Conservation (phyloP, 2,888 invertebrate species). For the Idaea biselata region DNA sequence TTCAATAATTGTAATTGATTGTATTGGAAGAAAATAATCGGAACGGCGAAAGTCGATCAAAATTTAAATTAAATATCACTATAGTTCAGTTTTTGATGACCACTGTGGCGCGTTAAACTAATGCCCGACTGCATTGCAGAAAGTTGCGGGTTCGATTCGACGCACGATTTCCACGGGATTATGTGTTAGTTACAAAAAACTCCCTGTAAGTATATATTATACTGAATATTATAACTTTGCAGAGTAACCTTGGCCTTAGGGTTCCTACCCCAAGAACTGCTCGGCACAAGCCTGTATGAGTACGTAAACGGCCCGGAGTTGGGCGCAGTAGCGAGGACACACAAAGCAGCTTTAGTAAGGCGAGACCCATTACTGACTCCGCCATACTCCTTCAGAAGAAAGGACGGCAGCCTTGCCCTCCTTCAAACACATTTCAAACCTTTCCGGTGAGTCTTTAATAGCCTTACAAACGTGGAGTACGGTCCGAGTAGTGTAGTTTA, state of each 20-base stretch:
- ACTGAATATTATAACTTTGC: conserved; percentile 31
- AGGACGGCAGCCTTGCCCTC: conserved; percentile 86
- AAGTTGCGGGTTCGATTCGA: too few relatives aligned
- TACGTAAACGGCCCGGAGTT: conserved; percentile 93
- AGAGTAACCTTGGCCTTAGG: conserved; percentile 94
- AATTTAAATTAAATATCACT: too few relatives aligned
- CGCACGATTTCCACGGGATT: too few relatives aligned
- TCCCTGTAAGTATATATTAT: neutral
- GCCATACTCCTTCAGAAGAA: conserved; percentile 89
- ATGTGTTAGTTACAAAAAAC: too few relatives aligned
- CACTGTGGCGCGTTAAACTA: too few relatives aligned
- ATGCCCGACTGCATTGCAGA: too few relatives aligned
- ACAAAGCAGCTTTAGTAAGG: conserved; percentile 87
- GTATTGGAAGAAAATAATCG: neutral
- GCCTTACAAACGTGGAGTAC: neutral
- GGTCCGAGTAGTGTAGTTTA: too few relatives aligned
- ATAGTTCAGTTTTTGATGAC: too few relatives aligned
- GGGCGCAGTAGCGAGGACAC: conserved; percentile 88
- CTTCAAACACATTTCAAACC: conserved; percentile 93
- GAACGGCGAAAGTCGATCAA: too few relatives aligned
- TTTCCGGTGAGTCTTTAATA: conserved; percentile 77
- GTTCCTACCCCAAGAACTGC: conserved; percentile 94
- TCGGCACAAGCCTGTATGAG: conserved; percentile 96
- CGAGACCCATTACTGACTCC: conserved; percentile 83
- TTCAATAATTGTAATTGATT: neutral